phyloP scores from a whole-genome alignment of 2,888 invertebrate species.

The Embidobia sp. region DNA sequence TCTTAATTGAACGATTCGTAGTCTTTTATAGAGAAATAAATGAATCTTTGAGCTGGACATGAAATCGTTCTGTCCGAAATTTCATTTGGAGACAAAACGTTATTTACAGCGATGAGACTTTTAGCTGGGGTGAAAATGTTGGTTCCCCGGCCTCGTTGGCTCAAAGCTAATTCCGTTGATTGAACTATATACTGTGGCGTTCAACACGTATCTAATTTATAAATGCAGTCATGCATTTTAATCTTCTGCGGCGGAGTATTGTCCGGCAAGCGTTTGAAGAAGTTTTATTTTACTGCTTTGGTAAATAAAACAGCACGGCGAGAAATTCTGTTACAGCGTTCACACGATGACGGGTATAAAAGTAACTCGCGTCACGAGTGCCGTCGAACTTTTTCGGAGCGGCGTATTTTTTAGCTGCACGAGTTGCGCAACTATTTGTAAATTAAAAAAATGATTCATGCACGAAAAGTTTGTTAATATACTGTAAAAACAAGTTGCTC shows the following conservation, averaged over 20 bases:
- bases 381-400: slow-evolving; percentile 14
- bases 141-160: too few species aligned
- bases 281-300: slow-evolving; percentile 33
- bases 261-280: slow-evolving; percentile 11
- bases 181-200: slow-evolving; percentile 27
- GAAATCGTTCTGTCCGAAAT: background rate
- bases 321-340: slow-evolving; percentile 1
- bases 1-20: background rate
- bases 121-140: slow-evolving; percentile 7
- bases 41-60: too few species aligned
- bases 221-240: slow-evolving; percentile 47
- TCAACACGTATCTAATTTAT: slow-evolving; percentile 41
- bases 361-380: slow-evolving; percentile 25
- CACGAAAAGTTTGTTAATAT: too few species aligned
- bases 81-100: slow-evolving; percentile 7
- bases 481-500: slow-evolving; percentile 13
- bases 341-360: slow-evolving; percentile 5
- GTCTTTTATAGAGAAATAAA: background rate
- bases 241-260: slow-evolving; percentile 10
- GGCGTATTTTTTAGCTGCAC: slow-evolving; percentile 17
- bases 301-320: slow-evolving; percentile 35
- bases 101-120: slow-evolving; percentile 13
- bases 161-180: slow-evolving; percentile 48
- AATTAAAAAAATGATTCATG: slow-evolving; percentile 1
- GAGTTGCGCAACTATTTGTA: slow-evolving; percentile 18